Percentiles rank a stretch among this genome's conserved stretches.
Evolutionary conservation across 2,113 vertebrate genomes (phyloP).

Genomic region (Connochaetes taurinus): DNA sequence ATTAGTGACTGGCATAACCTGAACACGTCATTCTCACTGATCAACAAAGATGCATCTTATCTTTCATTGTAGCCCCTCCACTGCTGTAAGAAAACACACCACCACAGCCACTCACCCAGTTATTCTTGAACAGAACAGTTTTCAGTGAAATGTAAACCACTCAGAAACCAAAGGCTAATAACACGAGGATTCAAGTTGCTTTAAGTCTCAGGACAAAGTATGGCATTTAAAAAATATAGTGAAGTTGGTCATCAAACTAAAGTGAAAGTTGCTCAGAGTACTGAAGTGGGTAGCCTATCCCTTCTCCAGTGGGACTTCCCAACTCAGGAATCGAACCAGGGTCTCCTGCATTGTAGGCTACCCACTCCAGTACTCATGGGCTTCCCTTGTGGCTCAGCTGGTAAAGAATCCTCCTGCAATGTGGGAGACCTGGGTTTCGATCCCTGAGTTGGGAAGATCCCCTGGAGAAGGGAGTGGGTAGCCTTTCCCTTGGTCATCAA

Average conservation of each 20-base stretch:
- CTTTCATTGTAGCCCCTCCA: background rate
- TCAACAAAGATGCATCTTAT: background rate
- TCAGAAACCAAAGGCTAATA: background rate
- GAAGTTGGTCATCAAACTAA: background rate
- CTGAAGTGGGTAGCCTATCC: background rate
- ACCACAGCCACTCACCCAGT: background rate
- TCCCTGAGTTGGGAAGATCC: background rate
- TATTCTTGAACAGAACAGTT: background rate
- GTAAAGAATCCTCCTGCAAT: background rate
- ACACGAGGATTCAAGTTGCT: background rate
- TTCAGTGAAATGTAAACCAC: background rate
- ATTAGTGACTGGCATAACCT: background rate
- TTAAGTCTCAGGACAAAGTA: background rate
- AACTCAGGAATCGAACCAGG: background rate
- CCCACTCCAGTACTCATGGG: background rate
- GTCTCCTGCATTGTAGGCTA: background rate
- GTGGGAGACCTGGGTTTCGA: background rate
- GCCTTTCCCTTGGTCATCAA: background rate
- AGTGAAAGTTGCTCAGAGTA: background rate
- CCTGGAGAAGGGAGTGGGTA: background rate
- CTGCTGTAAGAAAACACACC: background rate
- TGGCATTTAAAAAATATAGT: background rate
- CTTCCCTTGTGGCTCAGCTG: background rate
- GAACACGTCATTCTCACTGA: background rate
- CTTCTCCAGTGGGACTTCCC: background rate